Percentiles rank a stretch among this genome's conserved stretches.
Conservation (phyloP, 2,797 vertebrate species). For the Passerculus sandwichensis region DNA sequence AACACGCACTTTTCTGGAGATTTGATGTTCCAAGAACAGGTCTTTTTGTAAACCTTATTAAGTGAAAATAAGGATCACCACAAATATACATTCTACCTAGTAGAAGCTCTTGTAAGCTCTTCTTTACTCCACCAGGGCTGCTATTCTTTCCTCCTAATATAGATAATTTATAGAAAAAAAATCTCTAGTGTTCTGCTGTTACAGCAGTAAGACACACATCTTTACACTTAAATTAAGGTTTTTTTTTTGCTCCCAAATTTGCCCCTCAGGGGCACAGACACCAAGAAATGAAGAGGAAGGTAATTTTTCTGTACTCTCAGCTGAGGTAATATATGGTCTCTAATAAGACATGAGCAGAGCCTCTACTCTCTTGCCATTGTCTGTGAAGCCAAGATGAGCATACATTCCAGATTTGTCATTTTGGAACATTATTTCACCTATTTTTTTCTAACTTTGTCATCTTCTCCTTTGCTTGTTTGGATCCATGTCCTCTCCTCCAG, state of each 20-base stretch:
- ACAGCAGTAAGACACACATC: background rate
- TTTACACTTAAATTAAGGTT: background rate
- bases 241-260: background rate
- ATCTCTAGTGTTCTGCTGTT: background rate
- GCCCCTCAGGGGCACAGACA: background rate
- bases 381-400: background rate
- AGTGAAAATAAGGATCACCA: background rate
- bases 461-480: background rate
- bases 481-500: background rate
- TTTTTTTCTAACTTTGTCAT: background rate
- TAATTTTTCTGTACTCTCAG: background rate
- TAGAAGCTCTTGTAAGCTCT: background rate
- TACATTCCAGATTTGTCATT: background rate
- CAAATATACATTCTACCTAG: background rate
- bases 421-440: background rate
- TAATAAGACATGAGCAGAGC: background rate
- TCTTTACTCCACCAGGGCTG: background rate
- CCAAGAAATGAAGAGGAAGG: background rate
- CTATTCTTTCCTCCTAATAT: background rate
- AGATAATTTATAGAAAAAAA: background rate
- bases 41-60: background rate
- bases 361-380: background rate
- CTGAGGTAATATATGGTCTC: background rate
- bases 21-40: background rate
- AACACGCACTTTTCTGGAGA: background rate